Evolutionary conservation across 1,140 invertebrate genomes (phyloP), one percentile per base, ranked within the genome.

Genomic region (Drosophila ambigua): DNA sequence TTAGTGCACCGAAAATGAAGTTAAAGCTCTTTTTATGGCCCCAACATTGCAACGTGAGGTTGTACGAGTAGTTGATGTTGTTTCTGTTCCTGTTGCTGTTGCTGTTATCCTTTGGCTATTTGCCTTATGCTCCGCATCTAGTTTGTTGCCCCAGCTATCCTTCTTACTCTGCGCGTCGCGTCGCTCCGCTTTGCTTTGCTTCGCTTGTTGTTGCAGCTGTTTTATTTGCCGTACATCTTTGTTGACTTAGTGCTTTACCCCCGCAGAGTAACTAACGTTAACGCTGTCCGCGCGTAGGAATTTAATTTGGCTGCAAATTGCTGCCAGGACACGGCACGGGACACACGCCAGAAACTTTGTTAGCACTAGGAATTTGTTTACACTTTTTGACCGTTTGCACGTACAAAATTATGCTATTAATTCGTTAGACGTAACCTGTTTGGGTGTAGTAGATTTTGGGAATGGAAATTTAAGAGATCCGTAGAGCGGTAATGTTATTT

Each of bases 171-270:
- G 7, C 6, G 5, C 41, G 16, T 16, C 57, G 50, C 5, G 41
- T 20, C 20, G 20, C 20, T 20, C 2, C 0, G 20, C 20, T 20
- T 20, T 2, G 20, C 20, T 20, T 2, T 20, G 20, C 20, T 35
- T 68, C 16, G 20, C 55, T 39, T 39, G 35, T 39, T 39, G 35
- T 39, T 67, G 59, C 60, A 62, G 64, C 59, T 66, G 62, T 69
- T 83, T 72, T 81, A 83, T 82, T 83, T 71, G 79, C 62, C 65
- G 77, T 53, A 77, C 82, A 81, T 81, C 77, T 87, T 87, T 85
- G 81, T 85, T 87, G 76, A 87, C 69, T 81, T 77, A 60, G 60
- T 66, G 68, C 71, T 77, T 53, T 53, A 20, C 31, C 31, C 51
- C 51, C 51, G 48, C 50, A 72, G 75, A 78, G 81, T 85, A 73